These are phyloP conservation scores for Urocolius indicus DNA, from an alignment of 2,113 vertebrate genomes.

Conservation along the genomic window DNA sequence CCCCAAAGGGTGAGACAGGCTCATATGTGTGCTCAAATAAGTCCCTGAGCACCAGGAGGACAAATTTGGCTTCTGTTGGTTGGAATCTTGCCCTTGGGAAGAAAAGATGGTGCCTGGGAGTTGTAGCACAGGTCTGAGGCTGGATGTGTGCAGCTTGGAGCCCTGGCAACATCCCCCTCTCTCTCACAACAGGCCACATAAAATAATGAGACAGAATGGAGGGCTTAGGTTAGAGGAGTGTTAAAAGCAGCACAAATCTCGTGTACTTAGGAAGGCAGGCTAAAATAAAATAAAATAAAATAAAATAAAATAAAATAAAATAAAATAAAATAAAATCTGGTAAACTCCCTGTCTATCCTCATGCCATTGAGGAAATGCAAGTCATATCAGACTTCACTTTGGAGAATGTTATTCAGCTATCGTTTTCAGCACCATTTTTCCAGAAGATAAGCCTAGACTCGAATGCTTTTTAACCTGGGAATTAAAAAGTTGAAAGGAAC, in stretches of 20 bases:
- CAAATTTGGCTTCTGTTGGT: not conserved
- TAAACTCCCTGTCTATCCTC: not conserved
- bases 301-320: not conserved
- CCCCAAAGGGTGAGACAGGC: accelerated
- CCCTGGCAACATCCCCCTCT: accelerated
- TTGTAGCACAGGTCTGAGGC: accelerated
- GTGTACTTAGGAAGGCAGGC: not conserved
- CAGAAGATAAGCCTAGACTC: not conserved
- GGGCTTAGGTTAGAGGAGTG: not conserved
- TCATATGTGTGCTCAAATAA: accelerated
- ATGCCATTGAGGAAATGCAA: not conserved
- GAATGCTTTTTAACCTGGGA: not conserved
- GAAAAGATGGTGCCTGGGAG: not conserved
- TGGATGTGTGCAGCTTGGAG: not conserved
- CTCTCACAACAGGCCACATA: accelerated
- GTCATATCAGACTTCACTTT: not conserved
- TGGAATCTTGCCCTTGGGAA: not conserved
- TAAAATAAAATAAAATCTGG: no score
- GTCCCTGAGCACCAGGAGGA: not conserved
- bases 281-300: not conserved
- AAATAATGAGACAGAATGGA: not conserved
- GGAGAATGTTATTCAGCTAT: not conserved
- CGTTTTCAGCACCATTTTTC: not conserved
- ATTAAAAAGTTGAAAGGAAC: not conserved
- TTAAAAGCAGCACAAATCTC: not conserved